Conservation (phyloP, 2,797 vertebrate genomes). For the Caiman crocodilus region DNA sequence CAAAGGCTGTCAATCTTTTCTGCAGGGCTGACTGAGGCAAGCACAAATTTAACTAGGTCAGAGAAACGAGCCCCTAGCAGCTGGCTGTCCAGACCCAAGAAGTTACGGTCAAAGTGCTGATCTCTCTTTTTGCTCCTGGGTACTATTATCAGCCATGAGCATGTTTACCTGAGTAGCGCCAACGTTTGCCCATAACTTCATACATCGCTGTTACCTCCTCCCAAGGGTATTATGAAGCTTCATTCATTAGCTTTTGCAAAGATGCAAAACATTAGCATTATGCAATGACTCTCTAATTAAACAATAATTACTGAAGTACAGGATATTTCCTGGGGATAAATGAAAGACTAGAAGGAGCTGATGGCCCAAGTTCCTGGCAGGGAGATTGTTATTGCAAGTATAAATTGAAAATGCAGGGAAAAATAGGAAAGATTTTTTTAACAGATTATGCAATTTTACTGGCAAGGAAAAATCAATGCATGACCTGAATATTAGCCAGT, state of each 20-base stretch:
- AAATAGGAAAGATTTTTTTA: not conserved
- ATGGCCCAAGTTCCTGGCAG: not conserved
- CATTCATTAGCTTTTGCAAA: not conserved
- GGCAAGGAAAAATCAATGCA: constrained; percentile 7
- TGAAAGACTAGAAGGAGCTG: not conserved
- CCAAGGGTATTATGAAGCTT: not conserved
- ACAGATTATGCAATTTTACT: not conserved
- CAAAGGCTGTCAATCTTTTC: not conserved
- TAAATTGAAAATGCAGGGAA: not conserved
- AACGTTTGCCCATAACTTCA: rapidly evolving
- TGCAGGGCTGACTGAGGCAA: not conserved
- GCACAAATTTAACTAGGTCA: not conserved
- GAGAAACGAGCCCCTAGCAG: not conserved
- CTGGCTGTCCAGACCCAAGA: not conserved
- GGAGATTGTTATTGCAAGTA: not conserved
- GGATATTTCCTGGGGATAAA: not conserved
- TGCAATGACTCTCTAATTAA: not conserved
- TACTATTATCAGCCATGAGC: constrained; percentile 18
- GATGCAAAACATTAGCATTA: not conserved
- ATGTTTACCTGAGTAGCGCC: not conserved
- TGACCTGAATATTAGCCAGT: constrained; percentile 17
- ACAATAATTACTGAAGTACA: not conserved
- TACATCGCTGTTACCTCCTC: not conserved
- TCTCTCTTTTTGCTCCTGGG: not conserved
- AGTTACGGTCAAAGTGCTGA: not conserved